A percentile compares a stretch with the other conserved stretches of the same genome.
phyloP scores from a whole-genome alignment of 1,140 invertebrate genomes.

The Caenorhabditis remanei region DNA sequence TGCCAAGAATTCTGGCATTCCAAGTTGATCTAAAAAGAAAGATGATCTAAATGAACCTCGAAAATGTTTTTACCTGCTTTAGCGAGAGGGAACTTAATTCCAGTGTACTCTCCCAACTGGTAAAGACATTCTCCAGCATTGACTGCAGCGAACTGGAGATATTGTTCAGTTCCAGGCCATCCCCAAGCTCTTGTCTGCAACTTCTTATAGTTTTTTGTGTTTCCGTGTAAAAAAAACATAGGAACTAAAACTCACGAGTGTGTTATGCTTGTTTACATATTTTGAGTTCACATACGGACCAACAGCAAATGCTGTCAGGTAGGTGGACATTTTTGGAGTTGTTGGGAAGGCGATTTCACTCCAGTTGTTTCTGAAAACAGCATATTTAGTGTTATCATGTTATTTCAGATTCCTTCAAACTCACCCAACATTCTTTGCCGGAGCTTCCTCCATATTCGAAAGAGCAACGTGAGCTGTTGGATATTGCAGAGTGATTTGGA shows the following conservation, averaged over 20 bases:
- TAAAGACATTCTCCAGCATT: constrained; percentile 61
- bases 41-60: not conserved
- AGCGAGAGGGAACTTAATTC: constrained; percentile 61
- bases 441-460: constrained; percentile 79
- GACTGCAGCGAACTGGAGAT: constrained; percentile 61
- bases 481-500: constrained; percentile 65
- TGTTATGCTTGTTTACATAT: constrained; percentile 41
- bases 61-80: constrained; percentile 54
- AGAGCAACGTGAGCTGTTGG: constrained; percentile 78
- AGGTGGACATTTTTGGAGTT: constrained; percentile 73
- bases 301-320: constrained; percentile 67
- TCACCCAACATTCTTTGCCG: constrained; percentile 37
- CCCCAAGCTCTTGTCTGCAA: constrained; percentile 59
- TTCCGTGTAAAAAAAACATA: not conserved
- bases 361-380: constrained; percentile 51
- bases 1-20: constrained; percentile 62
- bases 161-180: constrained; percentile 61
- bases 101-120: constrained; percentile 58
- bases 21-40: constrained; percentile 58
- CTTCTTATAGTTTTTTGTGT: not conserved
- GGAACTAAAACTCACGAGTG: constrained; percentile 40
- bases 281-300: constrained; percentile 55
- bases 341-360: constrained; percentile 66
- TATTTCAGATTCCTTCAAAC: not conserved
- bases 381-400: not conserved